Base-by-base conservation (phyloP, 2,113 vertebrate genomes). In the Rhabdomys dilectus region DNA sequence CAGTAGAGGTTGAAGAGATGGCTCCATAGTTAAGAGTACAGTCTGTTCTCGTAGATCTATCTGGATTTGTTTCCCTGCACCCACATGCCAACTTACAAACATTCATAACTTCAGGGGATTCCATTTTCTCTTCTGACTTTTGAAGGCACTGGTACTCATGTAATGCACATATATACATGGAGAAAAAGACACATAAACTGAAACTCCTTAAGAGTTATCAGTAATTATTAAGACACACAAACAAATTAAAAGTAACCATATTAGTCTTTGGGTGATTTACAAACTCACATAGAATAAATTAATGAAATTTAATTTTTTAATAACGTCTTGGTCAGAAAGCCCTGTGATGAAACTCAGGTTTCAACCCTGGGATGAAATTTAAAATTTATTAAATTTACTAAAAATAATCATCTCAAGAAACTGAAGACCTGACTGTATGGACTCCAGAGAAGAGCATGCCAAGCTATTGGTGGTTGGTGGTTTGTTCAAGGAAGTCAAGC, bases 271-370 rank as follows among this genome's bases (percentile, higher is more conserved):
- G 85, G 42, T 78, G 22, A 80, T 7, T 89, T 91, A 86, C 42
- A 26, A 73, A 97, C 86, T 53, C 8, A 95, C 51, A 94, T 94
- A 68, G 70, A 73, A 93, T 73, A 73, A 93, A 73, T 56, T 58
- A 56, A 73, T 78, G 3, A 53, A 84, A 34, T 87, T 91, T 39
- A 73, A 73, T 94, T 91, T 93, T 92, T 89, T 34, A 81, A 84
- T 56, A 75, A 60, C 53, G 24, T 2, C 31, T 75, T 85, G 21
- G 29, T 21, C 16, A 84, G 62, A 73, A 84, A 95, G 3, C 3
- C n/a, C 12, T 11, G 16, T 91, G 16, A 78, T 78, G 58, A 53
- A 26, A 88, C 5, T n/a, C 56, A 1, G 2, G 77, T 72, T 58
- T 45, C 10, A 93, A 12, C 11, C 29, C 29, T 34, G 64, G 5